Base-by-base conservation (phyloP, 2,797 vertebrate genomes). In the Gadopsis bispinosus region DNA sequence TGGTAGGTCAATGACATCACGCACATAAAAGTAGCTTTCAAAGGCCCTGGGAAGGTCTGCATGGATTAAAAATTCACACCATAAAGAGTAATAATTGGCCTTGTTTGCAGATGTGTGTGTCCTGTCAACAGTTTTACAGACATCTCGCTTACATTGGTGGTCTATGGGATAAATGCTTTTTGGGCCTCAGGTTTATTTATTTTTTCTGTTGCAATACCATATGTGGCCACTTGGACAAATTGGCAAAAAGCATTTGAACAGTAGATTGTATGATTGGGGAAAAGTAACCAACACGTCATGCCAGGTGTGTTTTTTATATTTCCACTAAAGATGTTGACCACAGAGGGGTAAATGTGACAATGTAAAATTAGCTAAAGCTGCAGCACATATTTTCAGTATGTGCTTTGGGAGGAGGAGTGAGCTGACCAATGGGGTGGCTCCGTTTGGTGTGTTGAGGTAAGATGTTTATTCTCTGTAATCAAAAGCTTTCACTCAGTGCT, bases 391-490 rank as follows among this genome's bases (percentile, higher is more conserved):
- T 69, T 65, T 31, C 39, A 68, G 22, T 55, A 10, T 39, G 64
- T 48, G 22, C 45, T 61, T 47, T 58, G 53, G 51, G 59, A 61
- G 60, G 26, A 11, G 61, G 51, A 7, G 26, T 26, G 43, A 45
- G 55, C 55, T 48, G 65, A 73, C 63, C 29, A 41, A 22, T 62
- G 43, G 0, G 39, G 14, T 31, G 39, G 60, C 50, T 73, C 63
- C 63, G 48, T 61, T 68, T 13, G 10, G 6, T 37, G 73, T 54
- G 69, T 29, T 54, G 68, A 78, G 69, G 76, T 78, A 83, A 76
- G 19, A 73, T 86, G 80, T 72, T 86, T 82, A 76, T 65, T 73
- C 64, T 71, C 55, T 55, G 12, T 73, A 79, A 87, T 84, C 59
- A 84, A 73, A 86, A 83, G 56, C 75, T 66, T 75, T 70, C 54